Conservation (phyloP, 2,797 vertebrate species). For the Ciconia nigra region DNA sequence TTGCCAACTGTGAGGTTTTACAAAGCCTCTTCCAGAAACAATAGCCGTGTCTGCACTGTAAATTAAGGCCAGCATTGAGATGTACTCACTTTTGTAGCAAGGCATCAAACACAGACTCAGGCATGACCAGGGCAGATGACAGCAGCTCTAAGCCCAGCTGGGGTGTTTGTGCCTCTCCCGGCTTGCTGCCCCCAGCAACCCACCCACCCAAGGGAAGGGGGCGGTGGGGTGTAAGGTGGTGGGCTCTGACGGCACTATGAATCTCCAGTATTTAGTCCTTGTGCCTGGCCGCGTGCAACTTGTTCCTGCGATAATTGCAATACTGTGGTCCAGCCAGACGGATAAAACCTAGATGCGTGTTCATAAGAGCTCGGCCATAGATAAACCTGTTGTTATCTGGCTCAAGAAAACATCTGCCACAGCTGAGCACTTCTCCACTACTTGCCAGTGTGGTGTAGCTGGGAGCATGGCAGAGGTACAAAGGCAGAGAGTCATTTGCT, state of each 20-base stretch:
- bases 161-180: not conserved
- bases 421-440: not conserved
- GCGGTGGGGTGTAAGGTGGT: not conserved
- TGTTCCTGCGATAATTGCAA: not conserved
- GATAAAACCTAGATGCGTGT: not conserved
- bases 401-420: not conserved
- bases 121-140: not conserved
- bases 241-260: not conserved
- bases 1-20: not conserved
- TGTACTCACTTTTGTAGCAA: not conserved
- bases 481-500: not conserved
- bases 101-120: not conserved
- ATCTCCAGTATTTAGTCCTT: not conserved
- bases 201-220: no score
- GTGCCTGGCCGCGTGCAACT: not conserved
- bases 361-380: not conserved
- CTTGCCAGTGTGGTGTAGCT: not conserved
- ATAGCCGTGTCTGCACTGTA: not conserved
- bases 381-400: not conserved
- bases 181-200: not conserved
- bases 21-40: slow-evolving; percentile 12
- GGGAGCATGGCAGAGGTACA: not conserved
- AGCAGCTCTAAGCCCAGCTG: not conserved
- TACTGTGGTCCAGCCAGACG: not conserved
- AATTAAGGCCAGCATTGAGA: not conserved